phyloP scores from a whole-genome alignment of 2,113 vertebrate genomes.

The Gobio gobio region DNA sequence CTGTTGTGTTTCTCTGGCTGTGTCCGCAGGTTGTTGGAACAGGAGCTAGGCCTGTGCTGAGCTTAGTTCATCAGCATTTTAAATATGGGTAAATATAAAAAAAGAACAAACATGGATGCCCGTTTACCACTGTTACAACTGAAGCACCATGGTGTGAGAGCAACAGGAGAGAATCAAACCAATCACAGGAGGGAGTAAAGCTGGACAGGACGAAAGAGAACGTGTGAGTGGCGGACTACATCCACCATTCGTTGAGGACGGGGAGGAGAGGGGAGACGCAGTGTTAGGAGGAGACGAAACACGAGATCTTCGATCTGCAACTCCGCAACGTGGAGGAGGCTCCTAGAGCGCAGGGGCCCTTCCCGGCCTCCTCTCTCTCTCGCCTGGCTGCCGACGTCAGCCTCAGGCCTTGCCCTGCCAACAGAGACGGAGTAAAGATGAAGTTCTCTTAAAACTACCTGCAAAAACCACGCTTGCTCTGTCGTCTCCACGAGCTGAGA shows the following conservation, averaged over 20 bases:
- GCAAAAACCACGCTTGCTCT: slow-evolving; percentile 75
- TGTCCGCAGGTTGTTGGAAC: slow-evolving; percentile 79
- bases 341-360: slow-evolving; percentile 61
- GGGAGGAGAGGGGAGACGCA: slow-evolving; percentile 52
- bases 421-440: slow-evolving; percentile 74
- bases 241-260: slow-evolving; percentile 63
- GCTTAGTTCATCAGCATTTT: slow-evolving; percentile 94
- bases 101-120: slow-evolving; percentile 94
- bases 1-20: not conserved
- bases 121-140: slow-evolving; percentile 97
- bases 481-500: slow-evolving; percentile 74
- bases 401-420: slow-evolving; percentile 80
- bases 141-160: slow-evolving; percentile 91
- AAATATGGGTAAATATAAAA: slow-evolving; percentile 90
- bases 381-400: slow-evolving; percentile 69
- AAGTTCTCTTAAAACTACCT: slow-evolving; percentile 73
- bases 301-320: slow-evolving; percentile 64
- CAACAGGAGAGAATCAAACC: slow-evolving; percentile 82
- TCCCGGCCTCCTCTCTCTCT: slow-evolving; percentile 62
- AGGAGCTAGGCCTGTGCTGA: slow-evolving; percentile 87
- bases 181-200: slow-evolving; percentile 75
- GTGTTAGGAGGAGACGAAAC: slow-evolving; percentile 62
- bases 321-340: slow-evolving; percentile 58
- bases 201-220: slow-evolving; percentile 73
- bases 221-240: slow-evolving; percentile 64